Percentiles rank a stretch among this genome's conserved stretches.
Conservation (phyloP, 2,888 invertebrate species). For the Stictocephala bisonia region DNA sequence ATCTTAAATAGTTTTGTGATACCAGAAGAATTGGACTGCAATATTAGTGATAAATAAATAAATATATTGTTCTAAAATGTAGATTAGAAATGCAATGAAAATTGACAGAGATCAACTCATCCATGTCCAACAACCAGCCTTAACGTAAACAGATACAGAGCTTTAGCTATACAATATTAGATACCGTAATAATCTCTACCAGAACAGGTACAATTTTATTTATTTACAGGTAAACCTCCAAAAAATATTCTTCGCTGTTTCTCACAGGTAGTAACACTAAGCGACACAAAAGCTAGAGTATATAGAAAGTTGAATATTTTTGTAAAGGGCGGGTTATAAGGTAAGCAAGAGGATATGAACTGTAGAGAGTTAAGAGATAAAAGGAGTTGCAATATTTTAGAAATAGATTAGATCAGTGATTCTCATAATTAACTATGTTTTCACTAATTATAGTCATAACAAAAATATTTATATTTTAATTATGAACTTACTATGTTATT, state of each 20-base stretch:
- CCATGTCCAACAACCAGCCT: too few species aligned
- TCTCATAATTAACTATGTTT: neutral
- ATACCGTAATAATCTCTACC: conserved; percentile 23
- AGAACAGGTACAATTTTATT: conserved; percentile 33
- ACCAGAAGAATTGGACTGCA: too few species aligned
- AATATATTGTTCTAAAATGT: too few species aligned
- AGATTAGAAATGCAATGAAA: too few species aligned
- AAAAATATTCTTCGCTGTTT: conserved; percentile 20
- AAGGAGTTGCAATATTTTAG: conserved; percentile 3
- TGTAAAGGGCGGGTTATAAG: conserved; percentile 15
- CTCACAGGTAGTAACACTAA: conserved; percentile 29
- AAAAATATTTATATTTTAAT: too few species aligned
- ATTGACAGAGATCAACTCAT: too few species aligned
- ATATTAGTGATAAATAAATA: too few species aligned
- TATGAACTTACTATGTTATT: too few species aligned
- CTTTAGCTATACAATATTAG: neutral
- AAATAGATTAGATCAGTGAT: neutral
- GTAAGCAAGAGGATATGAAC: too few species aligned
- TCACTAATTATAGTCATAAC: too few species aligned
- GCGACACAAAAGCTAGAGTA: conserved; percentile 31
- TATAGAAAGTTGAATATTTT: neutral
- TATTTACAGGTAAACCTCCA: conserved; percentile 23
- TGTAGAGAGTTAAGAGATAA: conserved; percentile 16
- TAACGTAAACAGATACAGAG: too few species aligned
- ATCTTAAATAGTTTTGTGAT: too few species aligned